Base-by-base conservation (phyloP, 2,113 vertebrate genomes). In the Oreochromis niloticus region DNA sequence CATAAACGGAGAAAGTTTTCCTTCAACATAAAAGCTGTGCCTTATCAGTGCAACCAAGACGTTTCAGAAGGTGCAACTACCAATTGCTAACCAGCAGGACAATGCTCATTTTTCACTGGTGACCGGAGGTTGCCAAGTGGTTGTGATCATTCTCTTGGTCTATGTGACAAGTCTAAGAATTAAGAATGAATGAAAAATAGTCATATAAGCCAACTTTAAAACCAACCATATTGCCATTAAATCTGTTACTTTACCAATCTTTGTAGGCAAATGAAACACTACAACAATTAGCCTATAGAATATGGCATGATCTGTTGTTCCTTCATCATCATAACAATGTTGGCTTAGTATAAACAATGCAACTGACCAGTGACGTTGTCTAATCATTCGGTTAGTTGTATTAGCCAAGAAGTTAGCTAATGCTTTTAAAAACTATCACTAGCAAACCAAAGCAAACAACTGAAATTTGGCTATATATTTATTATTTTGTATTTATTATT, bases 81-180 rank as follows among this genome's bases (percentile, higher is more conserved):
- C 2, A 10, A 9, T 1, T 1, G 39, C 13, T 73, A 73, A 73
- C 66, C 39, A 73, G 39, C 22, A 27, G 39, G 66, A 9, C 13
- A 71, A 16, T 71, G 1, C n/a, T 7, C 6, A 71, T 63, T 71
- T 71, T 71, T 71, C n/a, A 1, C 63, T 41, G 36, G 36, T 68
- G n/a, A 41, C 36, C 0, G 5, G n/a, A 43, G 36, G 41, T 24
- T 43, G 66, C 0, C 12, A 24, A 71, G 1, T 1, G 2, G 3
- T 43, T 24, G n/a, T 16, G 66, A 6, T 9, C 4, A 71, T 41
- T 43, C 12, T 71, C 63, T 43, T 22, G 36, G 36, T 19, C 63
- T 39, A 2, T 2, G 63, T 71, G 63, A 22, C 36, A 68, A 63
- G 16, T 63, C 19, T 68, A 68, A 68, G 34, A 41, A 41, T 41